Evolutionary conservation across 2,113 vertebrate genomes (phyloP).

Genomic region (Ailuropoda melanoleuca): DNA sequence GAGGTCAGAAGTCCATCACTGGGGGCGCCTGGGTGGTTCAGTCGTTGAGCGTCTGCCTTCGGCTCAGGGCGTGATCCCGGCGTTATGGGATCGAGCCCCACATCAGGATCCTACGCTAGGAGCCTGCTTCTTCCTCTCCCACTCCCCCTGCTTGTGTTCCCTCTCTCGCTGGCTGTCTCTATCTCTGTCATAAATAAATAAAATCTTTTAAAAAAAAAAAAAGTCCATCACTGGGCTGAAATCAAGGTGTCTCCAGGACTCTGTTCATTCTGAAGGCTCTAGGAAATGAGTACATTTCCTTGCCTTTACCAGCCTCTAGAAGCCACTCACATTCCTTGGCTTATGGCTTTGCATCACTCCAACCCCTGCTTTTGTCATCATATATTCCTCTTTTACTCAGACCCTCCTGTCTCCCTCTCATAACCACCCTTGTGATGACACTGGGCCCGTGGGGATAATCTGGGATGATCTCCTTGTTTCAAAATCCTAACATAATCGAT

Average conservation of each 20-base stretch:
- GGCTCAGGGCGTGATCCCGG: too few relatives aligned
- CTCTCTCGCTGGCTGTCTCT: too few relatives aligned
- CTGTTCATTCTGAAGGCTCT: neutral
- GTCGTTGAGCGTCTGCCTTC: too few relatives aligned
- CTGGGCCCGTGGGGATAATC: neutral
- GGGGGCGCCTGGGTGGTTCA: too few relatives aligned
- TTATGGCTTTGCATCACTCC: neutral
- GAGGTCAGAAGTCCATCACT: neutral
- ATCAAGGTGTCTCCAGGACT: neutral
- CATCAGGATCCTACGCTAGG: too few relatives aligned
- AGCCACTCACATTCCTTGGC: neutral
- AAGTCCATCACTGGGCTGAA: neutral
- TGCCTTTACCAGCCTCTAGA: neutral
- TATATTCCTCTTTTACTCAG: neutral
- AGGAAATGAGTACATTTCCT: neutral
- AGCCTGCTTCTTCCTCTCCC: too few relatives aligned
- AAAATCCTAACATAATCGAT: neutral
- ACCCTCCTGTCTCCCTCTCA: neutral
- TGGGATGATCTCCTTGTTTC: neutral
- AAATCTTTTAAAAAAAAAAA: too few relatives aligned
- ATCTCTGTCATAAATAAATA: too few relatives aligned
- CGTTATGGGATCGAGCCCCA: too few relatives aligned
- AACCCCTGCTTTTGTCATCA: neutral
- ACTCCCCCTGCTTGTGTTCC: too few relatives aligned
- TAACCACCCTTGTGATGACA: neutral